Evolutionary conservation across 2,113 vertebrate species (phyloP).

Genomic region (Uropsilus gracilis): DNA sequence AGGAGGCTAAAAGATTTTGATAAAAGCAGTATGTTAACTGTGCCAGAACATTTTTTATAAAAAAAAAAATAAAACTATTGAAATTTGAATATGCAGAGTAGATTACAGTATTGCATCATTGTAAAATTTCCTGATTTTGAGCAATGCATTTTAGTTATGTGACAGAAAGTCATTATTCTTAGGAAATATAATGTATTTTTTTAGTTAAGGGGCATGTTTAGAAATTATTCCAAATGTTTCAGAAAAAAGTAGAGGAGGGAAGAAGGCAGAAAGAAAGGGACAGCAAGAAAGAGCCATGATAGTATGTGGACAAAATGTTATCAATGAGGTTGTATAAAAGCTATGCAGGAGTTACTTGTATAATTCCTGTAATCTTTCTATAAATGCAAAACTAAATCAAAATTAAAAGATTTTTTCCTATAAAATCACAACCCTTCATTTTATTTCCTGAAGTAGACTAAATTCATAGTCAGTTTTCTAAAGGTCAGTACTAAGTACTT

Average conservation of each 20-base stretch:
- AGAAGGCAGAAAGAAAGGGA: neutral
- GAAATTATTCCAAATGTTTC: constrained; percentile 30
- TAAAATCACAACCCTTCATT: neutral
- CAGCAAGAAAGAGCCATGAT: too few relatives aligned
- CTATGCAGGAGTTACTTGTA: neutral
- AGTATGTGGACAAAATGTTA: neutral
- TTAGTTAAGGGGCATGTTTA: neutral
- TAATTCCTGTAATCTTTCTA: neutral
- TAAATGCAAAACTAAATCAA: constrained; percentile 35
- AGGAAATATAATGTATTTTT: neutral
- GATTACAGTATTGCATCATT: neutral
- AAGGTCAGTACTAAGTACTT: neutral
- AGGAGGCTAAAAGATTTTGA: neutral
- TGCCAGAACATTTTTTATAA: neutral
- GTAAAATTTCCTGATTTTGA: constrained; percentile 37
- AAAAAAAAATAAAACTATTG: neutral
- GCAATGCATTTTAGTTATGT: neutral
- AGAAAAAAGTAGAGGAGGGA: neutral
- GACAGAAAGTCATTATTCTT: constrained; percentile 45
- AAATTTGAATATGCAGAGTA: constrained; percentile 26
- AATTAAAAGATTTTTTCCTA: neutral
- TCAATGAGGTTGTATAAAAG: neutral
- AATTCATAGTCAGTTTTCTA: constrained; percentile 21
- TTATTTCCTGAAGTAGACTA: constrained; percentile 9
- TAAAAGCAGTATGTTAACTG: neutral